phyloP scores from a whole-genome alignment of 2,113 vertebrate genomes.

The Anoplopoma fimbria region DNA sequence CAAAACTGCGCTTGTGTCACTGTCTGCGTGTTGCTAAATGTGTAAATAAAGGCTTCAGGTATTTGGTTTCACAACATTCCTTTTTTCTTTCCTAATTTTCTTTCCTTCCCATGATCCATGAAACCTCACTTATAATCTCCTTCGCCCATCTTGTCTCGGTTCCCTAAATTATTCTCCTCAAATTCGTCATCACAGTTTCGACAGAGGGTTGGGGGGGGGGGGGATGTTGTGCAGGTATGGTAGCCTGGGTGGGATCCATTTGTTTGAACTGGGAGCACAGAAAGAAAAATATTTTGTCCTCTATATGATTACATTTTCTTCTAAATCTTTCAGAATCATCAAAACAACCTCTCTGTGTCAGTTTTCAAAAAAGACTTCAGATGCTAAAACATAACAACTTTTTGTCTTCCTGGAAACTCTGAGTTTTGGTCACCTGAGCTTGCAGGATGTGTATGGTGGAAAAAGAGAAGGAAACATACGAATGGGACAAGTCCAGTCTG shows the following conservation, averaged over 20 bases:
- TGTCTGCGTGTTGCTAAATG: neutral
- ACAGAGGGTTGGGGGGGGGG: conserved; percentile 24
- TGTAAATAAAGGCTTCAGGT: neutral
- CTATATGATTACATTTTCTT: neutral
- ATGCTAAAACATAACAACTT: neutral
- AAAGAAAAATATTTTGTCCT: neutral
- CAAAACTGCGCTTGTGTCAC: conserved; percentile 3
- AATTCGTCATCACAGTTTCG: conserved; percentile 57
- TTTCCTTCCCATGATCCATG: conserved; percentile 25
- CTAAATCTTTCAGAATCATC: neutral
- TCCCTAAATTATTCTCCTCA: conserved; percentile 19
- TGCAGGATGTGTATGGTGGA: neutral
- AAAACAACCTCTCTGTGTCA: neutral
- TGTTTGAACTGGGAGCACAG: neutral
- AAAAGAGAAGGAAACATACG: conserved; percentile 35
- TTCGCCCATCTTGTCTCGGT: conserved; percentile 6
- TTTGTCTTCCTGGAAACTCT: neutral
- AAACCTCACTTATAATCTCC: neutral
- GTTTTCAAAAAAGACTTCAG: neutral
- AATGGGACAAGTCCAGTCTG: conserved; percentile 73
- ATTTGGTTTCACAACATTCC: conserved; percentile 23
- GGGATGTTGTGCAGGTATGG: conserved; percentile 16
- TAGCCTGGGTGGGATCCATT: conserved; percentile 3
- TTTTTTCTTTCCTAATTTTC: conserved; percentile 12
- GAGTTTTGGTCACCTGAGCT: neutral